phyloP scores from a whole-genome alignment of 2,113 vertebrate genomes.

The Ammospiza caudacuta region DNA sequence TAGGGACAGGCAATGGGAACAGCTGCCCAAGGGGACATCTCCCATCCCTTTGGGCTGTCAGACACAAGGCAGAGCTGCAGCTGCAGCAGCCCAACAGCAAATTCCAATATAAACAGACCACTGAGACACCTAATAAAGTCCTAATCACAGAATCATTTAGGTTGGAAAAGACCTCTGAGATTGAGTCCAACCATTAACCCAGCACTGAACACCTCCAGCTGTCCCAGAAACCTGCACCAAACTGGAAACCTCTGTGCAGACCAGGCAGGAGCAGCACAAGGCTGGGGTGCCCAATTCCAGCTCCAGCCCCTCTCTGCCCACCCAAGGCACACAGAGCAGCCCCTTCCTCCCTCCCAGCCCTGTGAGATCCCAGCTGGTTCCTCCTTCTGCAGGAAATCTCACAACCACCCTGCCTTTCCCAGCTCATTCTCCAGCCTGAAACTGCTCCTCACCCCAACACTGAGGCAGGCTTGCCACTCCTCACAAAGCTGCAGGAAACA shows the following conservation, averaged over 20 bases:
- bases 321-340: not conserved
- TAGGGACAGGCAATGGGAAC: not conserved
- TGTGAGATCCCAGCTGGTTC: not conserved
- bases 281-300: not conserved
- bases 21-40: not conserved
- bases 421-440: not conserved
- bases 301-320: not conserved
- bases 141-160: not conserved
- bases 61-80: not conserved
- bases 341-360: not conserved
- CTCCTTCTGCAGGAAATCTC: not conserved
- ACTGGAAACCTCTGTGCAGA: not conserved
- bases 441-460: not conserved
- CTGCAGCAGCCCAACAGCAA: not conserved
- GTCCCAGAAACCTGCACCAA: not conserved
- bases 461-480: not conserved
- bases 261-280: not conserved
- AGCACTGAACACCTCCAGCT: not conserved
- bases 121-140: rapidly evolving
- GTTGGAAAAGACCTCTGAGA: not conserved
- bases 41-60: not conserved
- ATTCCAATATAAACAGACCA: not conserved
- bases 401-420: not conserved
- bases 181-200: rapidly evolving
- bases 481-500: not conserved